Conservation (phyloP, 2,113 vertebrate genomes). For the Neofelis nebulosa region DNA sequence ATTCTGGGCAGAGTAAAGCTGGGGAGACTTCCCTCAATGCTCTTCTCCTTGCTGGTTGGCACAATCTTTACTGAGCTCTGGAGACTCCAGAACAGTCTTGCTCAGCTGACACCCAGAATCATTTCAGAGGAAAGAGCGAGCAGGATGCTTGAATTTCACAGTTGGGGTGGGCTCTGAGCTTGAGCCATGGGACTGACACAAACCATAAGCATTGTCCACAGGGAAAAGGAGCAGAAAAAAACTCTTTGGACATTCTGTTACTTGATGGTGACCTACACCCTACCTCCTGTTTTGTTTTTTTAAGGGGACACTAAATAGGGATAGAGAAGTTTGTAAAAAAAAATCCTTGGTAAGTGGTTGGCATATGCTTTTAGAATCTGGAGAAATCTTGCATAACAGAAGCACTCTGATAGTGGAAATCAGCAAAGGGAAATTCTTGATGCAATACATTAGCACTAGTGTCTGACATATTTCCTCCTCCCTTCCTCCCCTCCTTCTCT, state of each 20-base stretch:
- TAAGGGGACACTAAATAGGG: not conserved
- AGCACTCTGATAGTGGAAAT: constrained; percentile 31
- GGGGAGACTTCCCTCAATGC: not conserved
- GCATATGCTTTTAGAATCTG: constrained; percentile 33
- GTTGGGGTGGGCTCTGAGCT: not conserved
- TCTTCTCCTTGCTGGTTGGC: not conserved
- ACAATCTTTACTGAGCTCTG: not conserved
- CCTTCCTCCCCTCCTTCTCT: not conserved
- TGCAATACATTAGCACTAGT: not conserved
- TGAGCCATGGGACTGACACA: not conserved
- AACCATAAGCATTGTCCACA: not conserved
- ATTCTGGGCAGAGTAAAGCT: not conserved
- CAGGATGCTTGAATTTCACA: not conserved
- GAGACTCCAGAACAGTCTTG: not conserved
- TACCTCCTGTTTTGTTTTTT: not conserved
- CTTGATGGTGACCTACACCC: not conserved
- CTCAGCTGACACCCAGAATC: not conserved
- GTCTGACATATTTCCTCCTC: not conserved
- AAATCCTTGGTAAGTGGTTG: constrained; percentile 8
- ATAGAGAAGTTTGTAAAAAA: constrained; percentile 26
- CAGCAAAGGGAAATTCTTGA: constrained; percentile 13
- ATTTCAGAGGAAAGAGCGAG: not conserved
- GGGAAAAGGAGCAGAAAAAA: not conserved
- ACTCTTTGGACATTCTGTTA: not conserved
- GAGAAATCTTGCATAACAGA: constrained; percentile 37